Evolutionary conservation across 2,888 invertebrate genomes (phyloP), one percentile per base, ranked within the genome.

Genomic region (Catocala nupta): DNA sequence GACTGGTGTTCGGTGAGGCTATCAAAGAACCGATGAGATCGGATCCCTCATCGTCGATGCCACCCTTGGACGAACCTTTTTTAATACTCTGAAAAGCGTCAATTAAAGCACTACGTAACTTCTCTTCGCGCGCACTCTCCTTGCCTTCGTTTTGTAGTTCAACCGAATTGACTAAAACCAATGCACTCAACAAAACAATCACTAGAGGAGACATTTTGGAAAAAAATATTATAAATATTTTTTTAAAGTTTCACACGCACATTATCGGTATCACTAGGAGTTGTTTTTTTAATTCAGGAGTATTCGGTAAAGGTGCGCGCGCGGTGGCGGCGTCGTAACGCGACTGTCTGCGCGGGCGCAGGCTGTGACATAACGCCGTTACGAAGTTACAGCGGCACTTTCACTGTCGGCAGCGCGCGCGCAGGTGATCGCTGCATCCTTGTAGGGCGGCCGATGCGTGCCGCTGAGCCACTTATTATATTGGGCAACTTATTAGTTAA

Each of bases 1-100:
- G 73, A 52, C 76, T 82, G 43, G 78, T 69, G 59, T 78, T 80
- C 5, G 82, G 82, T 9, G 76, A 48, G 8, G 83, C 66, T 45
- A 84, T 78, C 61, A 90, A 75, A 5, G 93, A 92, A 8, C 90
- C 93, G 42, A 91, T 87, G 55, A 94, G 78, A 64, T 91, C 93
- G 0, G 91, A 87, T n/a, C 84, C 80, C 55, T 90, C 91, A 5
- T 89, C 91, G 59, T 91, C 90, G 50, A 88, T 70, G 1, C 89
- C 89, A 43, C 91, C 92, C 69, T 89, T 92, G 0, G 89, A 90
- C 0, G 92, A 91, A 25, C 83, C 90, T 71, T 92, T 91, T 69
- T 94, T 94, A 44, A 94, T 94, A 71, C 82, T 93, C 71, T 94
- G 94, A 75, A 94, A 94, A 59, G 94, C 94, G 75, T 94, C 93